Percentiles rank a stretch among this genome's conserved stretches.
phyloP scores from a whole-genome alignment of 2,113 vertebrate genomes.

The Turnix velox region DNA sequence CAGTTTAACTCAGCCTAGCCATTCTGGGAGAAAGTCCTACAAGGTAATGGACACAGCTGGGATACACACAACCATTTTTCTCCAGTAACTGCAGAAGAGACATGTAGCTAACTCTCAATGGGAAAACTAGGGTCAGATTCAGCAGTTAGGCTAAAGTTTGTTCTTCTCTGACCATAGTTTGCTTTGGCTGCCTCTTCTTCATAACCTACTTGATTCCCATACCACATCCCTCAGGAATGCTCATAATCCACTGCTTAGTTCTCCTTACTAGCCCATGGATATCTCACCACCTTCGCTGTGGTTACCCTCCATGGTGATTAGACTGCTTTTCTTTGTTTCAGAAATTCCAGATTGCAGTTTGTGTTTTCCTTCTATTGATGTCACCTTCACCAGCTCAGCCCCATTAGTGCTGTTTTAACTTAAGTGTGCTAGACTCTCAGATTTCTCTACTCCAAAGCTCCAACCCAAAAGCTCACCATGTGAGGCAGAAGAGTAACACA shows the following conservation, averaged over 20 bases:
- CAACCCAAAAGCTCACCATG: neutral
- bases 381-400: neutral
- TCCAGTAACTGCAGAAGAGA: neutral
- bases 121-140: neutral
- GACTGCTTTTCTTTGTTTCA: neutral
- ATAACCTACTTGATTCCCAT: neutral
- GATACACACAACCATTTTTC: neutral
- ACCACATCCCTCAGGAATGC: neutral
- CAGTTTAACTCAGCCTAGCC: neutral
- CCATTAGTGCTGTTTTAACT: neutral
- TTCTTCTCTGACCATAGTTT: neutral
- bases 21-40: neutral
- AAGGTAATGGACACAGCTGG: neutral
- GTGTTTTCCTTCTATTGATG: neutral
- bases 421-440: neutral
- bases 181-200: neutral
- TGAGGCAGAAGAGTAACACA: neutral
- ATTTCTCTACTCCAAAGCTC: neutral
- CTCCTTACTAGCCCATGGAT: neutral
- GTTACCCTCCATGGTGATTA: neutral
- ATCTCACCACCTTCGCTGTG: rapidly evolving
- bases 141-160: neutral
- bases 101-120: neutral
- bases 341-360: neutral
- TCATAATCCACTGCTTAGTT: neutral